phyloP scores from a whole-genome alignment of 1,140 invertebrate genomes.

The Drosophila asahinai region DNA sequence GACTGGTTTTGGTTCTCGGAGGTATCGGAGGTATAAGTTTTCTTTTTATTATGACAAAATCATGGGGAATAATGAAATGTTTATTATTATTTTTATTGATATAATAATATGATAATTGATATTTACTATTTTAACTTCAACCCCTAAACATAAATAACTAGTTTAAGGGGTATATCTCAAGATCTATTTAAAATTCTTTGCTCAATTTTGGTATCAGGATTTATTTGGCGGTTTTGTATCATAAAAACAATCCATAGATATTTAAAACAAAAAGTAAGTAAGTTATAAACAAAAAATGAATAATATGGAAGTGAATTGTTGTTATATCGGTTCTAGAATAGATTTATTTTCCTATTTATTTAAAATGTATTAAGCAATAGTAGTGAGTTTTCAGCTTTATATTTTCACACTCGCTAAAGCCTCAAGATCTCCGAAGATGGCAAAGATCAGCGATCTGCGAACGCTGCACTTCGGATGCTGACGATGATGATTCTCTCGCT shows the following conservation, averaged over 20 bases:
- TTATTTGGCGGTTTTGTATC: not conserved
- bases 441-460: conserved; percentile 25
- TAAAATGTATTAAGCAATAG: not conserved
- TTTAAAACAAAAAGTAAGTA: not conserved
- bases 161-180: not conserved
- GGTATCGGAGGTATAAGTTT: not conserved
- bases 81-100: not conserved
- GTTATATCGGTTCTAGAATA: not conserved
- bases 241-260: not conserved
- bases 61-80: not conserved
- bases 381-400: not conserved
- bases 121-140: not conserved
- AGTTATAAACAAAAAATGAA: not conserved
- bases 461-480: conserved; percentile 27
- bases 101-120: no score
- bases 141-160: not conserved
- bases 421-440: conserved; percentile 29
- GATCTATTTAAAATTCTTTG: not conserved
- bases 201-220: not conserved
- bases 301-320: no score
- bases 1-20: not conserved
- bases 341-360: not conserved
- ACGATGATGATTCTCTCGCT: conserved; percentile 34
- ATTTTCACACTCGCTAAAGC: conserved; percentile 1
- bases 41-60: not conserved